phyloP scores from a whole-genome alignment of 2,797 vertebrate genomes.

The Sternotherus odoratus region DNA sequence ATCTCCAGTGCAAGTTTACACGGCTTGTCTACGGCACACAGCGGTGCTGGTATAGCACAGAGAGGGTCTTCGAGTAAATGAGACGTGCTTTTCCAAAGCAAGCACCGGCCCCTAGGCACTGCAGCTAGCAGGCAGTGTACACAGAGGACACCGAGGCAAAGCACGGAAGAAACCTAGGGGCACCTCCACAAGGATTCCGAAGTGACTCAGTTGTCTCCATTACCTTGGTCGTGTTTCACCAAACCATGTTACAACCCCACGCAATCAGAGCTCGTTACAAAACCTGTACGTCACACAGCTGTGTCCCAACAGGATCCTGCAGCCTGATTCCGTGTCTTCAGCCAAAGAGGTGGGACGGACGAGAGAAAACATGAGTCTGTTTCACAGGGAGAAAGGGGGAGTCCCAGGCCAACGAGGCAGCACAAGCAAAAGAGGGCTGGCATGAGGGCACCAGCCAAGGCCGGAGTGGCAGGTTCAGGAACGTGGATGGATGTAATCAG shows the following conservation, averaged over 20 bases:
- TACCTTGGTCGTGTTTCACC: background rate
- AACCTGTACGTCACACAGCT: background rate
- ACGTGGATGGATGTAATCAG: background rate
- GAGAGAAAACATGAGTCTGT: background rate
- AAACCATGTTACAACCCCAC: background rate
- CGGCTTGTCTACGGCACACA: too few species aligned
- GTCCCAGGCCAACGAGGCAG: background rate
- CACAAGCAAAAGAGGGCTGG: background rate
- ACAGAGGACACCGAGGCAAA: too few species aligned
- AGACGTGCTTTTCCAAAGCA: too few species aligned
- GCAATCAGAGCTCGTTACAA: background rate
- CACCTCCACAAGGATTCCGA: too few species aligned
- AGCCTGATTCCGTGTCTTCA: background rate
- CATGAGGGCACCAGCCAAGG: background rate
- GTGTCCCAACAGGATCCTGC: background rate
- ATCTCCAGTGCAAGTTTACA: too few species aligned
- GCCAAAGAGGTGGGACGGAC: background rate
- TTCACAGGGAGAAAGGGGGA: background rate
- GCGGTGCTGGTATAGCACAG: too few species aligned
- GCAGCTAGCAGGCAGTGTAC: too few species aligned
- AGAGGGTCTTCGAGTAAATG: too few species aligned
- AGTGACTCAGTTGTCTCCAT: too few species aligned
- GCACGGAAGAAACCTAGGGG: too few species aligned
- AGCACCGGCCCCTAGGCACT: too few species aligned
- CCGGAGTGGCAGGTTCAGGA: background rate